Percentiles rank a stretch among this genome's conserved stretches.
These are phyloP conservation scores for Alethe diademata DNA, from an alignment of 2,113 vertebrate genomes.

Conservation along the genomic window DNA sequence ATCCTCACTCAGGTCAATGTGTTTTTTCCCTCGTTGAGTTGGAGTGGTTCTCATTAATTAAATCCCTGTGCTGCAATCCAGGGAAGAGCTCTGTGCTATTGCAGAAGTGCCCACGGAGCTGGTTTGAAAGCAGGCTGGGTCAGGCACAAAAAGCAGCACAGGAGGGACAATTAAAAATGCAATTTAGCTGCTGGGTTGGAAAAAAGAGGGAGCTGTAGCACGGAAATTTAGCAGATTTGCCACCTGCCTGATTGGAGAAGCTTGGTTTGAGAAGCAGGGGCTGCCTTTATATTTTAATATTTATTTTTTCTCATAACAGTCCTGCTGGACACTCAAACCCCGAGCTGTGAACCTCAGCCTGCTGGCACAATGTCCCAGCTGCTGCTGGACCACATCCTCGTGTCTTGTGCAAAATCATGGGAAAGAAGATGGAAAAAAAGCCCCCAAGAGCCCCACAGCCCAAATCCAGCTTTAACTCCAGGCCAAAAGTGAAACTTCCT, in stretches of 20 bases:
- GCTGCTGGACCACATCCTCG: background rate
- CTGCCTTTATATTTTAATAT: background rate
- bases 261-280: background rate
- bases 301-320: background rate
- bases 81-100: background rate
- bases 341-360: background rate
- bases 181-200: background rate
- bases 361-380: no score
- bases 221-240: background rate
- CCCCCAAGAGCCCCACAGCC: background rate
- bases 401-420: background rate
- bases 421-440: background rate
- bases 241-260: background rate
- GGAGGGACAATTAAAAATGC: background rate
- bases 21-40: background rate
- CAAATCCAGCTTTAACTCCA: background rate
- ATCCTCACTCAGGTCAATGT: constrained; percentile 26
- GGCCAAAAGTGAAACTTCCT: background rate
- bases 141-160: background rate
- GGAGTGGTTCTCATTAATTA: constrained; percentile 54
- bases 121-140: background rate
- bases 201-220: background rate
- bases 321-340: background rate
- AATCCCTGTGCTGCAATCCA: background rate
- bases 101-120: background rate